Conservation (phyloP, 2,888 invertebrate species). For the Melieria picta region DNA sequence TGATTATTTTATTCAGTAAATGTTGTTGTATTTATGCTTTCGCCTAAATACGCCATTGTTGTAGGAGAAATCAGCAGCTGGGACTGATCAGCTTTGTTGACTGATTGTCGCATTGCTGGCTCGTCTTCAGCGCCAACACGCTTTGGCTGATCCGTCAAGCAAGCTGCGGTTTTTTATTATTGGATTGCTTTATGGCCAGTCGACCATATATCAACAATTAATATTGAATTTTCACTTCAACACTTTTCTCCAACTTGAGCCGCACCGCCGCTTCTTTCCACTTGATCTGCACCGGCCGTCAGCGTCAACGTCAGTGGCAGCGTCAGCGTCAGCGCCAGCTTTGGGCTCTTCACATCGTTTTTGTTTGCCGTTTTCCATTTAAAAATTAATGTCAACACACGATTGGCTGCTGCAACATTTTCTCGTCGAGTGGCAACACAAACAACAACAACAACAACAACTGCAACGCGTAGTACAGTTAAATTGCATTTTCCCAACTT, state of each 20-base stretch:
- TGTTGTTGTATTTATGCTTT: too few species aligned
- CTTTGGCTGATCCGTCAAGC: background rate
- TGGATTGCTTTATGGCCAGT: slow-evolving; percentile 20
- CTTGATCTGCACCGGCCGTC: background rate
- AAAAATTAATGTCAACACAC: slow-evolving; percentile 34
- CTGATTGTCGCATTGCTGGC: too few species aligned
- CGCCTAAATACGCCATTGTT: background rate
- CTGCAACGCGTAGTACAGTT: slow-evolving; percentile 10
- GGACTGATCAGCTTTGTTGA: too few species aligned
- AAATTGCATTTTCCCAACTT: slow-evolving; percentile 25
- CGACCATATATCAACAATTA: slow-evolving; percentile 31
- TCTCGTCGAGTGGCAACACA: slow-evolving; percentile 21
- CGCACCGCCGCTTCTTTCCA: background rate
- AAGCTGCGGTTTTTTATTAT: slow-evolving; percentile 1
- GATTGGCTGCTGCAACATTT: slow-evolving; percentile 35
- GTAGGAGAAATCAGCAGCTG: slow-evolving; percentile 11
- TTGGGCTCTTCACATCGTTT: background rate
- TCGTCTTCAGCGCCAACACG: too few species aligned
- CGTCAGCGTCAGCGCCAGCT: background rate
- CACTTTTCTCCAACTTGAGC: slow-evolving; percentile 10
- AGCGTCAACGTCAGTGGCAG: background rate
- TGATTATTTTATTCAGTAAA: background rate
- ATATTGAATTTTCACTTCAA: slow-evolving; percentile 25
- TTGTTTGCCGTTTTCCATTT: background rate
- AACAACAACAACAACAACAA: slow-evolving; percentile 35